Conservation (phyloP, 2,888 invertebrate genomes). For the Hyposoter dolosus region DNA sequence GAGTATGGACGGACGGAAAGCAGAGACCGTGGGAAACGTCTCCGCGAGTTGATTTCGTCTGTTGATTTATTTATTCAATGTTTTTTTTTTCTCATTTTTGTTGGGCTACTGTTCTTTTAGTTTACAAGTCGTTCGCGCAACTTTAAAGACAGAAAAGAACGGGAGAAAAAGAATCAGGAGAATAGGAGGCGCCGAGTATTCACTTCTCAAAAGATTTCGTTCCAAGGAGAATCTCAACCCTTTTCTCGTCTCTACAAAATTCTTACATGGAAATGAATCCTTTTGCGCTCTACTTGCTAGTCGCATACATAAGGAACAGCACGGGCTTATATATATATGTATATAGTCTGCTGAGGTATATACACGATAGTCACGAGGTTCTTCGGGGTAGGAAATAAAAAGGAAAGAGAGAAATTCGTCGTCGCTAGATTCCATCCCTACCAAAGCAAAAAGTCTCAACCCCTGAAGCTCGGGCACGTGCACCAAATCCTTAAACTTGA, state of each 20-base stretch:
- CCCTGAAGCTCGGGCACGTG: slow-evolving; percentile 5
- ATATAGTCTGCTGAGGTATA: neutral
- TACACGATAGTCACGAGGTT: neutral
- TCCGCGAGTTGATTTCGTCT: neutral
- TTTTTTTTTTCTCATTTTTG: neutral
- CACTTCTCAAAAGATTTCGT: slow-evolving; percentile 34
- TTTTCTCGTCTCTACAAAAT: slow-evolving; percentile 30
- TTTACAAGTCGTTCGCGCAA: neutral
- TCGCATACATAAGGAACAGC: neutral
- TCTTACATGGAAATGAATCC: slow-evolving; percentile 49
- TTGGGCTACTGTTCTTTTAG: neutral
- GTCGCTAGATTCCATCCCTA: slow-evolving; percentile 14
- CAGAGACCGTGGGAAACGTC: neutral
- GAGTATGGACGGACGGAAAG: slow-evolving; percentile 5
- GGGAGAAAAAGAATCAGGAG: slow-evolving; percentile 22
- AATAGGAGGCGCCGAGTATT: slow-evolving; percentile 21
- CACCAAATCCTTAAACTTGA: slow-evolving; percentile 38
- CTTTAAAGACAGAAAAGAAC: neutral
- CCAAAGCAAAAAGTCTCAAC: slow-evolving; percentile 27
- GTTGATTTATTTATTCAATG: neutral
- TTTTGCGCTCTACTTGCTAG: slow-evolving; percentile 28
- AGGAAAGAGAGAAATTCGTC: slow-evolving; percentile 28
- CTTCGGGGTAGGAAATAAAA: neutral
- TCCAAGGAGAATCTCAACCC: neutral
- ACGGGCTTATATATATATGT: neutral